Conservation (phyloP, 2,888 invertebrate species). For the Plutella xylostella region DNA sequence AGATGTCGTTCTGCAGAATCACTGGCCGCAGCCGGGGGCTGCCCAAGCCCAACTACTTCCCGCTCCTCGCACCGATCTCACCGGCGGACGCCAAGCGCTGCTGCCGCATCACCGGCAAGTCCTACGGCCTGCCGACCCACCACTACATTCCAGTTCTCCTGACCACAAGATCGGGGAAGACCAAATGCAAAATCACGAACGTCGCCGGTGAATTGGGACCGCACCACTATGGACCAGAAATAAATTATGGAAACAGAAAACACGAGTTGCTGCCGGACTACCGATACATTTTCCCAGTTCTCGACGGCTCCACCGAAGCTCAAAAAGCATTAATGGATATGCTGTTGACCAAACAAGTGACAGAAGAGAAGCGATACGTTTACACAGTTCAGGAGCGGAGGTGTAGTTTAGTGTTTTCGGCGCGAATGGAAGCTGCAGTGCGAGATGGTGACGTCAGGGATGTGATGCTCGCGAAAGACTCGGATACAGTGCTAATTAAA, state of each 20-base stretch:
- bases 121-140: conserved; percentile 78
- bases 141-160: conserved; percentile 84
- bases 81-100: conserved; percentile 85
- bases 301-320: conserved; percentile 76
- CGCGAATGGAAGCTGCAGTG: conserved; percentile 80
- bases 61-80: conserved; percentile 82
- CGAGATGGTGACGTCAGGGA: conserved; percentile 82
- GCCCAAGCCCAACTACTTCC: conserved; percentile 86
- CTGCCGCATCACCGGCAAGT: conserved; percentile 83
- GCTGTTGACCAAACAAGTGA: conserved; percentile 69
- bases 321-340: conserved; percentile 73
- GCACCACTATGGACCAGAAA: conserved; percentile 71
- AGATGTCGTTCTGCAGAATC: conserved; percentile 83
- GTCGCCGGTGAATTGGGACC: conserved; percentile 71
- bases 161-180: conserved; percentile 51
- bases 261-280: conserved; percentile 77
- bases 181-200: conserved; percentile 75
- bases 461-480: conserved; percentile 81
- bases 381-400: conserved; percentile 81
- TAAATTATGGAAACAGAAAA: conserved; percentile 74
- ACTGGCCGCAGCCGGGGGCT: conserved; percentile 83
- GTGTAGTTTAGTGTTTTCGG: conserved; percentile 80
- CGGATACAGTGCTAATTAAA: conserved; percentile 79
- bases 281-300: conserved; percentile 79
- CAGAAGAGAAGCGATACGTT: conserved; percentile 74